Evolutionary conservation across 2,888 invertebrate species (phyloP).

Genomic region (Bedellia somnulentella): DNA sequence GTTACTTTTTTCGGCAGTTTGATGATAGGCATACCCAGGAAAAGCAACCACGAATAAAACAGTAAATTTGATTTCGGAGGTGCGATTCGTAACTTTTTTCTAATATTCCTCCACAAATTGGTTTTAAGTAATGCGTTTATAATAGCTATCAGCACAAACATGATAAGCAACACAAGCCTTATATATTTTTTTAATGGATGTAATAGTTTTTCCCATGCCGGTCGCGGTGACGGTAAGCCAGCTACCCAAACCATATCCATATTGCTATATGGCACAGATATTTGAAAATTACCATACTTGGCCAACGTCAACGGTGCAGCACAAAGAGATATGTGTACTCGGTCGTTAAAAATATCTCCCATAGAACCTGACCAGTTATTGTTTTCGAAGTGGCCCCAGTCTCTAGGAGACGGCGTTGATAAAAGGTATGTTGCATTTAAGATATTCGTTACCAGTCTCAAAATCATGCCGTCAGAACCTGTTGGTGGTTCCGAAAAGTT

Average conservation of each 20-base stretch:
- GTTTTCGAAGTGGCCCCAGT: constrained; percentile 18
- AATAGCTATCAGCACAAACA: constrained; percentile 20
- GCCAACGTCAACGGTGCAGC: constrained; percentile 20
- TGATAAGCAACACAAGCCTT: constrained; percentile 18
- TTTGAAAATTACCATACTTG: constrained; percentile 28
- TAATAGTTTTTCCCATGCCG: constrained; percentile 28
- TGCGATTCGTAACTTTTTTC: constrained; percentile 14
- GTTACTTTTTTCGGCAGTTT: constrained; percentile 17
- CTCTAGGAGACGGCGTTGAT: constrained; percentile 15
- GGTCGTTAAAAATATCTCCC: constrained; percentile 23
- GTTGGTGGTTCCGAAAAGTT: constrained; percentile 16
- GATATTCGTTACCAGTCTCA: constrained; percentile 18
- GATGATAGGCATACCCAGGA: constrained; percentile 24
- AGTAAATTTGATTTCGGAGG: constrained; percentile 20
- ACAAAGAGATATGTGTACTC: constrained; percentile 22
- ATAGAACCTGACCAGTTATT: constrained; percentile 34
- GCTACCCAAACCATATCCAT: constrained; percentile 32
- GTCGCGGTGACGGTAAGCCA: constrained; percentile 17
- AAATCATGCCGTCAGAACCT: constrained; percentile 27
- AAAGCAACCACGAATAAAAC: constrained; percentile 27
- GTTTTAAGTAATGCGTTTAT: constrained; percentile 18
- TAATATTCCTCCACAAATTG: constrained; percentile 15
- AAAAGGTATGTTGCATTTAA: constrained; percentile 27
- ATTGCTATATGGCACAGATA: constrained; percentile 26
- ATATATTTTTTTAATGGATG: constrained; percentile 20